phyloP scores from a whole-genome alignment of 2,888 invertebrate genomes.

The Vesta saturnalis region DNA sequence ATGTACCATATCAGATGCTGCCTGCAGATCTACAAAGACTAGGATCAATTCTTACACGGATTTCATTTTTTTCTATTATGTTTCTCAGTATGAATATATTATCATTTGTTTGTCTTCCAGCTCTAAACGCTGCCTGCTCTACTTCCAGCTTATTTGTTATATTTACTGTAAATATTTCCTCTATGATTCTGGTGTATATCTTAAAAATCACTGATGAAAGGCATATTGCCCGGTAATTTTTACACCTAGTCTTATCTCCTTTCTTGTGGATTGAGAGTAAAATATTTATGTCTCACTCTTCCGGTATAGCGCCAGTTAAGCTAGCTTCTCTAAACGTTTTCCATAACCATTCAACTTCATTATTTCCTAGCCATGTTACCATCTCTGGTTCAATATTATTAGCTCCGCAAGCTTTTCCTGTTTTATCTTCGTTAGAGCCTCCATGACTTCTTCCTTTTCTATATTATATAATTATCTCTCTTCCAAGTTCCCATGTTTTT shows the following conservation, averaged over 20 bases:
- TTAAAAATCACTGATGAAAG: too few species aligned
- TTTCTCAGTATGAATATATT: too few species aligned
- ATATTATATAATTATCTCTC: not conserved
- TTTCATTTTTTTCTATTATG: not conserved
- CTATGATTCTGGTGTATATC: too few species aligned
- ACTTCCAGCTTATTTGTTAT: too few species aligned
- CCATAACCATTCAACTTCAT: not conserved
- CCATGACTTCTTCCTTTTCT: too few species aligned
- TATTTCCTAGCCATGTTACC: too few species aligned
- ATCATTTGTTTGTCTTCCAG: too few species aligned
- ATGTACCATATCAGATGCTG: not conserved
- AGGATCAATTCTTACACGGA: not conserved
- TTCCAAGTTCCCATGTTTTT: too few species aligned
- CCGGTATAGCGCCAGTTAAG: not conserved
- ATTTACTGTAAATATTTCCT: too few species aligned
- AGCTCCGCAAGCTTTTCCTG: not conserved
- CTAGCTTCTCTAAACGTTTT: not conserved
- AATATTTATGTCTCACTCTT: not conserved
- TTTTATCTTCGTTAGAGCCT: not conserved
- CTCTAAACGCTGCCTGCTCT: not conserved
- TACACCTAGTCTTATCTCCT: not conserved
- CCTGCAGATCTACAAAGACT: too few species aligned
- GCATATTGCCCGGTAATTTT: too few species aligned
- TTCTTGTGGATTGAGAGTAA: not conserved
- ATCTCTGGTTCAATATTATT: too few species aligned